Percentiles rank a stretch among this genome's conserved stretches.
Evolutionary conservation across 92 coral and sea anemone genomes (phyloP).

Genomic region (Anthopleura xanthogrammica): DNA sequence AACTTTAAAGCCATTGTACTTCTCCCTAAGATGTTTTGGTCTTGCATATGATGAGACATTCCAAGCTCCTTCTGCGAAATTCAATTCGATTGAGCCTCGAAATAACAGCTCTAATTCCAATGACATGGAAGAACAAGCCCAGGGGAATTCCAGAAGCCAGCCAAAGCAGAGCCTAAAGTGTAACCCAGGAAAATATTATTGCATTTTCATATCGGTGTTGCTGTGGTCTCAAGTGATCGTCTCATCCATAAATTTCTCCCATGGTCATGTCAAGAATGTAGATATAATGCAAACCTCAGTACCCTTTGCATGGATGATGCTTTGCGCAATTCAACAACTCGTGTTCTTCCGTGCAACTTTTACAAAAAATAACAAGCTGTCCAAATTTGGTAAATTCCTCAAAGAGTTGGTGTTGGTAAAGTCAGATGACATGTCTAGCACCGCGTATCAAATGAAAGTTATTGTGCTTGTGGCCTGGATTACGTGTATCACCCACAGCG

Average conservation of each 20-base stretch:
- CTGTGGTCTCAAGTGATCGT: neutral
- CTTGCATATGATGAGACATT: conserved; percentile 12
- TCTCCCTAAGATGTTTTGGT: conserved; percentile 20
- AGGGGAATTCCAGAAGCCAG: neutral
- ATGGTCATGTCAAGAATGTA: neutral
- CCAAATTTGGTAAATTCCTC: conserved; percentile 2
- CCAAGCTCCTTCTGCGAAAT: neutral
- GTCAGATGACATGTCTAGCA: neutral
- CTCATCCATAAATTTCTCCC: neutral
- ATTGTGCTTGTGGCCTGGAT: neutral
- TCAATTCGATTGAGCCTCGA: neutral
- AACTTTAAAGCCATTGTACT: conserved; percentile 15
- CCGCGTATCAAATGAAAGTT: neutral
- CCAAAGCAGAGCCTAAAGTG: neutral
- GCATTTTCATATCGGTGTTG: neutral
- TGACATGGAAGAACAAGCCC: neutral
- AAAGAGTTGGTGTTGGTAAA: conserved; percentile 4
- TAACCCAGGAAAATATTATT: neutral
- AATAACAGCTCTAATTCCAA: neutral
- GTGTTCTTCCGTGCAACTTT: neutral
- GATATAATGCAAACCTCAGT: neutral
- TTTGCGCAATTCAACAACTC: conserved; percentile 12
- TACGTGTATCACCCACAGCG: neutral
- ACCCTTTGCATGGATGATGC: conserved; percentile 1
- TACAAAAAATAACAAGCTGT: neutral